Base-by-base conservation (phyloP, 2,113 vertebrate genomes). In the Oophaga pumilio region DNA sequence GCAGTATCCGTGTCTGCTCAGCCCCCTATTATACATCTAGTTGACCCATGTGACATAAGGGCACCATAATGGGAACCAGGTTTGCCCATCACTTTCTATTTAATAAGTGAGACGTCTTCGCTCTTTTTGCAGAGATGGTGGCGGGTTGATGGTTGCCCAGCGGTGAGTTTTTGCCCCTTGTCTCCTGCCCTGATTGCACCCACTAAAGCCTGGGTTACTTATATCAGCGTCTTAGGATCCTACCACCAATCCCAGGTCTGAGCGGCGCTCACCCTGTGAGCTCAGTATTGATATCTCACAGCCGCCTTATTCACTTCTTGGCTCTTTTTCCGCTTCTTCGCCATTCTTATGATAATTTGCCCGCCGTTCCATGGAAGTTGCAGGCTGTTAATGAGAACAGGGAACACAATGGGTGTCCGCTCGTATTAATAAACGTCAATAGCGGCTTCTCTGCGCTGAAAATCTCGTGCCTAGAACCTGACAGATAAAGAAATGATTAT, bases 401-500 rank as follows among this genome's bases (percentile, higher is more conserved):
- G 71, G 49, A 74, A 50, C 43, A 74, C 71, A 74, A 74, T 74
- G 71, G 71, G 17, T 18, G 71, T 50, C 33, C 18, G 43, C 71
- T 74, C 22, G 43, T 74, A 74, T 74, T 74, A 74, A 50, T 49
- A 74, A 50, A 74, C 28, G 14, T 74, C 71, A 22, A 49, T 74
- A 74, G 20, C 6, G 22, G 33, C 71, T 10, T 22, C 33, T 74
- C 71, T 0, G 6, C 43, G 71, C 43, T 22, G 71, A 50, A 22
- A 43, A 22, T 50, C 71, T 50, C 20, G 0, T 22, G 33, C 71
- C 43, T 0, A 11, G 43, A 50, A 74, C 71, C 4, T 74, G 71
- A 74, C 71, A 74, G 71, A 74, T 74, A 74, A 74, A 74, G 71
- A 74, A 74, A 74, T 74, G 33, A 50, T 74, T 49, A 74, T 50